Percentiles rank a stretch among this genome's conserved stretches.
Conservation (phyloP, 2,797 vertebrate species). For the Anguilla marmorata region DNA sequence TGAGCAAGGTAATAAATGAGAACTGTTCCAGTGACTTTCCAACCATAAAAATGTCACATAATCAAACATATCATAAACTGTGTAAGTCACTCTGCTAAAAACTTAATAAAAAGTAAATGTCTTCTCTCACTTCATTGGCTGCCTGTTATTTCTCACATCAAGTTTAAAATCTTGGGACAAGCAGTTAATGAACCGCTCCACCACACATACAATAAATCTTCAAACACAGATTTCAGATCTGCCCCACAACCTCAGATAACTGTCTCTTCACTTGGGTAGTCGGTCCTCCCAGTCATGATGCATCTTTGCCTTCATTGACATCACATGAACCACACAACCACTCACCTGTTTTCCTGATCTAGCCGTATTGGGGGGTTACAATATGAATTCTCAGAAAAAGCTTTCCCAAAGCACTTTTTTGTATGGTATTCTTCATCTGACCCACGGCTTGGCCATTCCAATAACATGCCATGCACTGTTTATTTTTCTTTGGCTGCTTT, state of each 20-base stretch:
- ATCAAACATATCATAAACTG: not conserved
- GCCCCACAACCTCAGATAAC: too few species aligned
- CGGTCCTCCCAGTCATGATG: too few species aligned
- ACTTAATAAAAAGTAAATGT: not conserved
- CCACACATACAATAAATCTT: not conserved
- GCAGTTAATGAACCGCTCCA: not conserved
- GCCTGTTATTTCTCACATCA: not conserved
- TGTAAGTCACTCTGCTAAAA: not conserved
- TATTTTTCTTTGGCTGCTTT: not conserved
- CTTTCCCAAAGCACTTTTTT: not conserved
- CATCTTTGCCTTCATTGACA: not conserved
- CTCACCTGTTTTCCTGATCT: not conserved
- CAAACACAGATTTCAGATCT: not conserved
- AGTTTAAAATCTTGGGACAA: not conserved
- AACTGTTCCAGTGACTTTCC: not conserved
- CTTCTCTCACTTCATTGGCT: not conserved
- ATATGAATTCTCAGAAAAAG: not conserved
- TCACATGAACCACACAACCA: slow-evolving; percentile 14
- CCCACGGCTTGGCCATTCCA: not conserved
- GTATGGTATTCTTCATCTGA: slow-evolving; percentile 12
- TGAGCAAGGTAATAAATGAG: not conserved
- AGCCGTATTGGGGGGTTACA: not conserved
- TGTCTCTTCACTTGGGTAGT: too few species aligned
- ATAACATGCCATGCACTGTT: slow-evolving; percentile 12
- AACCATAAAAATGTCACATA: not conserved